phyloP scores from a whole-genome alignment of 2,888 invertebrate genomes.

The Ennomos erosarius region DNA sequence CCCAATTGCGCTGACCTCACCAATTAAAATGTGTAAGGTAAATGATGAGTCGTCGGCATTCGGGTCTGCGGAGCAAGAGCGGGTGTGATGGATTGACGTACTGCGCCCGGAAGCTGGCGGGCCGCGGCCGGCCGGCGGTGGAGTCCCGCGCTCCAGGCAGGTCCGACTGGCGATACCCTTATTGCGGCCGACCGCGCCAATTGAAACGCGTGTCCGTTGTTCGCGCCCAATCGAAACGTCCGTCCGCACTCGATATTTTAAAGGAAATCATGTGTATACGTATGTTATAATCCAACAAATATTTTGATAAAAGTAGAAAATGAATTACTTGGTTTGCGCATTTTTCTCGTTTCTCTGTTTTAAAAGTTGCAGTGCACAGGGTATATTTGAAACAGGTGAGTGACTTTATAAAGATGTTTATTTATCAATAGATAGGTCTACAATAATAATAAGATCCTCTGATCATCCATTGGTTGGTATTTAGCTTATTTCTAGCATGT shows the following conservation, averaged over 20 bases:
- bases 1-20: constrained; percentile 82
- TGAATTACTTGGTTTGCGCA: constrained; percentile 53
- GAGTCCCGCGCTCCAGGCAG: constrained; percentile 70
- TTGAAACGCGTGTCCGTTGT: constrained; percentile 81
- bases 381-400: constrained; percentile 65
- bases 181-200: constrained; percentile 77
- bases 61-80: constrained; percentile 10
- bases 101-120: constrained; percentile 66
- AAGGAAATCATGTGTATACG: constrained; percentile 53
- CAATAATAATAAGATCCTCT: no score
- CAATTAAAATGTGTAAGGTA: constrained; percentile 84
- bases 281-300: constrained; percentile 33
- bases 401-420: constrained; percentile 2
- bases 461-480: no score
- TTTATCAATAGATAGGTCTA: no score
- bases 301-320: constrained; percentile 49
- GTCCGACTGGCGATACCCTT: constrained; percentile 59
- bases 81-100: constrained; percentile 56
- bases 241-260: constrained; percentile 61
- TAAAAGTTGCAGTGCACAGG: constrained; percentile 56
- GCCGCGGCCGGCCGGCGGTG: constrained; percentile 60
- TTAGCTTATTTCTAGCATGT: no score
- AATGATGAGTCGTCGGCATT: constrained; percentile 55
- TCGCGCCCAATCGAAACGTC: constrained; percentile 66
- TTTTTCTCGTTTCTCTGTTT: constrained; percentile 53